A percentile compares a stretch with the other conserved stretches of the same genome.
These are phyloP conservation scores for Neostethus bicornis DNA, from an alignment of 2,797 vertebrate species.

Conservation along the genomic window DNA sequence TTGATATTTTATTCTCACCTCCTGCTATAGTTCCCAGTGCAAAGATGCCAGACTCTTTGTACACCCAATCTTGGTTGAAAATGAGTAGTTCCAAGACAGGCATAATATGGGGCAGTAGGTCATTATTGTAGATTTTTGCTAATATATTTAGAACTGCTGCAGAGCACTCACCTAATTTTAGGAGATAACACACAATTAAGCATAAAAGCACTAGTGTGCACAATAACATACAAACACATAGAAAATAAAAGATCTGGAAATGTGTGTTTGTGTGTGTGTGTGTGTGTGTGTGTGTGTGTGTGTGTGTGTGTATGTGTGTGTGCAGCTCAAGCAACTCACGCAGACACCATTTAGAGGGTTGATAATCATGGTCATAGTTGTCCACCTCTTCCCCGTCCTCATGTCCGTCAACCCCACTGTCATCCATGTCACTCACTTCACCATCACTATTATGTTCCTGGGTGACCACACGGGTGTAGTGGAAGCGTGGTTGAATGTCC, in stretches of 20 bases:
- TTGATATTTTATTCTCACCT: conserved; percentile 80
- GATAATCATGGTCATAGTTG: conserved; percentile 89
- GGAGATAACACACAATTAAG: conserved; percentile 25
- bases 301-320: too few relatives aligned
- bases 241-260: conserved; percentile 38
- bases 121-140: conserved; percentile 95
- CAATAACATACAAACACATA: conserved; percentile 46
- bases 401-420: neutral
- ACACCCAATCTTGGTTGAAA: conserved; percentile 93
- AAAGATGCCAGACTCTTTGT: conserved; percentile 96
- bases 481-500: conserved; percentile 94
- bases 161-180: conserved; percentile 89
- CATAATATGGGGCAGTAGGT: conserved; percentile 91
- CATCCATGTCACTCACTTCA: too few relatives aligned
- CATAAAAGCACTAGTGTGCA: conserved; percentile 27
- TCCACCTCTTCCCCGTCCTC: neutral
- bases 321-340: conserved; percentile 84
- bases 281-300: too few relatives aligned
- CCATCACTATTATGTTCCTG: conserved; percentile 92
- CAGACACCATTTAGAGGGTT: conserved; percentile 97
- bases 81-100: conserved; percentile 94
- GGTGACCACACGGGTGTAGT: conserved; percentile 93
- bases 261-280: too few relatives aligned
- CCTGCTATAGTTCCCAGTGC: conserved; percentile 96
- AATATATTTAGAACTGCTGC: conserved; percentile 93